Evolutionary conservation across 2,888 invertebrate genomes (phyloP).

Genomic region (Epistrophe eligans): DNA sequence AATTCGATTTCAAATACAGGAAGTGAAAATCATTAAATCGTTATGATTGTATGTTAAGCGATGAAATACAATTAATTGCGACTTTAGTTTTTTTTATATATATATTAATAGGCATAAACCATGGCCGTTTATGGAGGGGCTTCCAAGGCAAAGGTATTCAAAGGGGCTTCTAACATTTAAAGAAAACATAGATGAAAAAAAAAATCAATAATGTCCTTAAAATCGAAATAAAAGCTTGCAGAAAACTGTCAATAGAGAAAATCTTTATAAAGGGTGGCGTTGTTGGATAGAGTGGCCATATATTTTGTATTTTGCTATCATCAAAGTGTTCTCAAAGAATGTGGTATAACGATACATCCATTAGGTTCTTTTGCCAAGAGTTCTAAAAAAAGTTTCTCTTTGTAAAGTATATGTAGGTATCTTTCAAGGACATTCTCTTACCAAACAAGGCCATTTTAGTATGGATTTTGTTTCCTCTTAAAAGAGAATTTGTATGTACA

Average conservation of each 20-base stretch:
- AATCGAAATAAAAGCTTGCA: not conserved
- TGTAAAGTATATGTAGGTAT: not conserved
- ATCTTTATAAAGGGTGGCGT: too few species aligned
- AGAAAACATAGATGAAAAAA: too few species aligned
- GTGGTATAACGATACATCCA: conserved; percentile 1
- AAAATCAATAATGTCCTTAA: not conserved
- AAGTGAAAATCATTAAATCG: conserved; percentile 43
- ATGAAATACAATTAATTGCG: conserved; percentile 54
- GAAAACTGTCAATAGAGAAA: not conserved
- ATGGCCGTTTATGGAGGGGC: not conserved
- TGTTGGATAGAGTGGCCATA: not conserved
- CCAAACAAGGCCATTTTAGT: not conserved
- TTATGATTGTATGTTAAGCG: conserved; percentile 3
- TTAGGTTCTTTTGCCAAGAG: not conserved
- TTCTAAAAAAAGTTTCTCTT: conserved; percentile 9
- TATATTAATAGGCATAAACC: not conserved
- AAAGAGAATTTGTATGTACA: not conserved
- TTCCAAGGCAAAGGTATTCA: not conserved
- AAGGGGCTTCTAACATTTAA: not conserved
- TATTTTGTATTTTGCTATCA: not conserved
- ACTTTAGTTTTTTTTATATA: not conserved
- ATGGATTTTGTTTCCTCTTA: not conserved
- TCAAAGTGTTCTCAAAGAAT: conserved; percentile 1
- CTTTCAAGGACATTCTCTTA: not conserved
- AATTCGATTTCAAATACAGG: conserved; percentile 38